Percentiles rank a stretch among this genome's conserved stretches.
These are phyloP conservation scores for Heliocidaris tuberculata DNA, from an alignment of 35 echinoderm and acorn worm genomes.

Conservation along the genomic window DNA sequence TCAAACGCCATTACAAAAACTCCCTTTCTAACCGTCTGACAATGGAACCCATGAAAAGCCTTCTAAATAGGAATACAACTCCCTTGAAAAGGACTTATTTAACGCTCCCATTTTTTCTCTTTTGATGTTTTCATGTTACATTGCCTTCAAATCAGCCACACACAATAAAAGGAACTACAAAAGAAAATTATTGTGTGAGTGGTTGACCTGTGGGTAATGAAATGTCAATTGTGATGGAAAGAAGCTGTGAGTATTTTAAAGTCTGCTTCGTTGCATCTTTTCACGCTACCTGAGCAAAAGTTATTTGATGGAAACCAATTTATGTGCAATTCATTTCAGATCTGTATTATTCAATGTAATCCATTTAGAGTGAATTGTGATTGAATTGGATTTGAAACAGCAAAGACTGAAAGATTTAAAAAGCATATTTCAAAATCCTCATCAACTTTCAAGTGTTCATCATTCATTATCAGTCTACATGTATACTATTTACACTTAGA, in stretches of 20 bases:
- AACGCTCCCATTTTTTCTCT: neutral
- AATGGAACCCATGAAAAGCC: neutral
- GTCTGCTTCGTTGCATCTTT: neutral
- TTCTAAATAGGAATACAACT: conserved; percentile 4
- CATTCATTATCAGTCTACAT: too few relatives aligned
- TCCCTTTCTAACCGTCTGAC: neutral
- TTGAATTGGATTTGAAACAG: neutral
- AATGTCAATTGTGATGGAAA: conserved; percentile 17
- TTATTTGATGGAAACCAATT: conserved; percentile 12
- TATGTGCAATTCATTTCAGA: neutral
- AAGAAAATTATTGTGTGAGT: neutral
- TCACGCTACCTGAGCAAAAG: neutral
- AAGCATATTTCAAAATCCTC: neutral
- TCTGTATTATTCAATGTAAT: neutral
- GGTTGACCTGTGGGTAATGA: neutral
- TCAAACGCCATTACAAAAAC: neutral
- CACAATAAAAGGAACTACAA: neutral
- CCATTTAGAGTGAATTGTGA: neutral
- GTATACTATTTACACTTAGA: too few relatives aligned
- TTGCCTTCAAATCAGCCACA: neutral
- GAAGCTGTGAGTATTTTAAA: neutral
- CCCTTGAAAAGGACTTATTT: conserved; percentile 17
- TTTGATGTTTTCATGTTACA: conserved; percentile 18
- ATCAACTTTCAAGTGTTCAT: neutral
- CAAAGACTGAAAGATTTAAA: neutral